Evolutionary conservation across 2,797 vertebrate species (phyloP).

Genomic region (Lophotriccus pileatus): DNA sequence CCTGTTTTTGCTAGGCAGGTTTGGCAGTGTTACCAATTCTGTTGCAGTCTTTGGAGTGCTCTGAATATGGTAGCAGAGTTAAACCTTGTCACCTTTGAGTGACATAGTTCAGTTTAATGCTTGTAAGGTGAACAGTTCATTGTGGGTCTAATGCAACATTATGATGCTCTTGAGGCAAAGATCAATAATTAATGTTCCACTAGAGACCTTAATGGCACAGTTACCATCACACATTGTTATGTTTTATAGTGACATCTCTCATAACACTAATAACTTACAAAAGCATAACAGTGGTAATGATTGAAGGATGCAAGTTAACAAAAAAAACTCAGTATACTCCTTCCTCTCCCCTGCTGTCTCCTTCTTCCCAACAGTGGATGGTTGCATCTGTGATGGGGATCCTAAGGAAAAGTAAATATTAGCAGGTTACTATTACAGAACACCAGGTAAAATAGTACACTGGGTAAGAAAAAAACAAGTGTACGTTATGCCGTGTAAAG

Average conservation of each 20-base stretch:
- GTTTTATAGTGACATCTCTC: constrained; percentile 16
- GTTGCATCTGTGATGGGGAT: neutral
- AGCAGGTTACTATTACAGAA: neutral
- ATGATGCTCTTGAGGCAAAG: constrained; percentile 54
- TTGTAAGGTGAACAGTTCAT: constrained; percentile 58
- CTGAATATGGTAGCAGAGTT: neutral
- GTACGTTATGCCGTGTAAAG: neutral
- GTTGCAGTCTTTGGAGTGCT: neutral
- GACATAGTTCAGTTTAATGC: constrained; percentile 25
- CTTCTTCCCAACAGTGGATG: neutral
- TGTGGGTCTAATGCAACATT: constrained; percentile 28
- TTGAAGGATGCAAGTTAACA: constrained; percentile 4
- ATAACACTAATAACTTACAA: constrained; percentile 42
- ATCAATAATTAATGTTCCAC: constrained; percentile 64
- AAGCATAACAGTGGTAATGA: constrained; percentile 23
- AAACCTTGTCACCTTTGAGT: constrained; percentile 49
- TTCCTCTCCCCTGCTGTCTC: neutral
- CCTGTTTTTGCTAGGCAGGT: neutral
- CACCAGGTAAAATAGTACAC: neutral
- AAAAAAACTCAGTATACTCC: neutral
- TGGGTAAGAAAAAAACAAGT: neutral
- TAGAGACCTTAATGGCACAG: constrained; percentile 49
- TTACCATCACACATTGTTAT: constrained; percentile 43
- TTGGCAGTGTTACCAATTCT: constrained; percentile 12
- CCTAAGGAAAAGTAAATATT: neutral